These are phyloP conservation scores for Harmothoe impar DNA, from an alignment of 2,888 invertebrate genomes.

Conservation along the genomic window DNA sequence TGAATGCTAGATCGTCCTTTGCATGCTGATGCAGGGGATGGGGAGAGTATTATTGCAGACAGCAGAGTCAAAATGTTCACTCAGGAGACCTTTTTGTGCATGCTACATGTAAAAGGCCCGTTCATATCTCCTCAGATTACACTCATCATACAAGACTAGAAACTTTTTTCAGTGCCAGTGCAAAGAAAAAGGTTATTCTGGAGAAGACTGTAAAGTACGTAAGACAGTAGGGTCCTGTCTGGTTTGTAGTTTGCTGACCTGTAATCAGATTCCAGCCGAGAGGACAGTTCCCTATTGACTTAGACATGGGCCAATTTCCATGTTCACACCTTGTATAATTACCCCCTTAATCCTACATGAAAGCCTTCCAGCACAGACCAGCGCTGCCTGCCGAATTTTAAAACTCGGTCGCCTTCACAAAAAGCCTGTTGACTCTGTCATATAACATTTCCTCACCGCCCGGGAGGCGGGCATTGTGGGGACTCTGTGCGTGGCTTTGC, in stretches of 20 bases:
- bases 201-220: neutral
- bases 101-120: no score
- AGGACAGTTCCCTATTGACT: neutral
- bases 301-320: neutral
- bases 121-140: no score
- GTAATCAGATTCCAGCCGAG: neutral
- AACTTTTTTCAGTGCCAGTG: neutral
- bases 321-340: slow-evolving; percentile 26
- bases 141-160: neutral
- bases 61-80: no score
- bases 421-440: slow-evolving; percentile 12
- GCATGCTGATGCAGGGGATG: no score
- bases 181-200: no score
- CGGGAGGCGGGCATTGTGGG: neutral
- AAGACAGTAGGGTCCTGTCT: neutral
- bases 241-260: neutral
- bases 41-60: no score
- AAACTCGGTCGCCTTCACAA: neutral
- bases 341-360: slow-evolving; percentile 31
- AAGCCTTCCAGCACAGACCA: neutral
- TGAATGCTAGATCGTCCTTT: no score
- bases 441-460: slow-evolving; percentile 5
- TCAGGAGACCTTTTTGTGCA: no score
- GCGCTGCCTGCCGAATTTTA: neutral
- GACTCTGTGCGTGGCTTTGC: neutral